phyloP scores from a whole-genome alignment of 2,113 vertebrate species.

The Procapra przewalskii region DNA sequence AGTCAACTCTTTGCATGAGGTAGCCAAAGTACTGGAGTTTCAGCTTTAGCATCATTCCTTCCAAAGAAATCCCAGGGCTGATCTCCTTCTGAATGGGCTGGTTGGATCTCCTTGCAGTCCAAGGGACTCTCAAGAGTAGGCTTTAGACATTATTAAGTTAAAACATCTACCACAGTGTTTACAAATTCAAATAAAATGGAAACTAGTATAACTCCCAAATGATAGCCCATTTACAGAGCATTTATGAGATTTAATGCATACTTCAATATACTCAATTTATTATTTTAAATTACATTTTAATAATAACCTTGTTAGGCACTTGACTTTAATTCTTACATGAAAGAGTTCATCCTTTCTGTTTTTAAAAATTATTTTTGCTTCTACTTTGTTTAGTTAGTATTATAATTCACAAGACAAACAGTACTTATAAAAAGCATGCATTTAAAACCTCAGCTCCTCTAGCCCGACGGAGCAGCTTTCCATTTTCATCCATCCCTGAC shows the following conservation, averaged over 20 bases:
- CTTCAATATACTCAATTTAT: not conserved
- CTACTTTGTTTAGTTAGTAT: not conserved
- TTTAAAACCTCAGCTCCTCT: constrained; percentile 75
- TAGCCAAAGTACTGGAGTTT: no score
- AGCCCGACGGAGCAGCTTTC: constrained; percentile 79
- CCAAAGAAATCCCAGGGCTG: no score
- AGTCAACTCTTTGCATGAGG: no score
- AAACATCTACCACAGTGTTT: not conserved
- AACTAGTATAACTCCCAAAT: not conserved
- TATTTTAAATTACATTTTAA: not conserved
- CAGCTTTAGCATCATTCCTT: no score
- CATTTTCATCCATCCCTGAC: constrained; percentile 76
- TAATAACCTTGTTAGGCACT: not conserved
- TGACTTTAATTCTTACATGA: not conserved
- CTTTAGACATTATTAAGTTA: not conserved
- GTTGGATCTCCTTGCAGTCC: no score
- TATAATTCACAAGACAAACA: not conserved
- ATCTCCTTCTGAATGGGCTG: no score
- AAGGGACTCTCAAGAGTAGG: not conserved
- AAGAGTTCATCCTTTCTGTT: not conserved
- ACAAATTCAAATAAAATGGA: not conserved
- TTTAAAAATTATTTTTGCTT: not conserved
- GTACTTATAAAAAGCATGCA: not conserved
- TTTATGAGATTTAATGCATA: not conserved
- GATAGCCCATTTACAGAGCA: not conserved